Conservation (phyloP, 2,888 invertebrate genomes). For the Parochlus steinenii region DNA sequence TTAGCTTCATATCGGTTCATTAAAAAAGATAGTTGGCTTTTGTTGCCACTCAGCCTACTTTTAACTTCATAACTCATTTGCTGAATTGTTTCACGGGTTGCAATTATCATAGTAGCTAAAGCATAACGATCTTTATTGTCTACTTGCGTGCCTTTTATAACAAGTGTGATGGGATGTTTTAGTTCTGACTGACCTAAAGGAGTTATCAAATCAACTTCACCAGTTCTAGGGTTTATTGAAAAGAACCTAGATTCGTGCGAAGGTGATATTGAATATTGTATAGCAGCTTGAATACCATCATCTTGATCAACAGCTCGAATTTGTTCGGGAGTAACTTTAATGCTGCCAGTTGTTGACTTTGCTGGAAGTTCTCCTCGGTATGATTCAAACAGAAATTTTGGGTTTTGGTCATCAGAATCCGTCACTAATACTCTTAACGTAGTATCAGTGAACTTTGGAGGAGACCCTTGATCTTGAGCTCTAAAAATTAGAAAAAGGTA, state of each 20-base stretch:
- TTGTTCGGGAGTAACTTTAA: conserved; percentile 53
- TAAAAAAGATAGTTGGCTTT: conserved; percentile 45
- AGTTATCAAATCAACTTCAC: conserved; percentile 24
- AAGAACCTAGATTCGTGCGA: conserved; percentile 29
- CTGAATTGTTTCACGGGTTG: neutral
- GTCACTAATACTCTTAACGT: conserved; percentile 58
- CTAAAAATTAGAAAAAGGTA: no score
- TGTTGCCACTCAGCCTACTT: neutral
- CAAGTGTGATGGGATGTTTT: conserved; percentile 55
- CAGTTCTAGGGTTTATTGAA: conserved; percentile 27
- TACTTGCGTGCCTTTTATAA: conserved; percentile 64
- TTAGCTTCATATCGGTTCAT: conserved; percentile 52
- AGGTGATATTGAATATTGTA: conserved; percentile 28
- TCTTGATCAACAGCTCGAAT: conserved; percentile 63
- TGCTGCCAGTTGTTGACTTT: conserved; percentile 32
- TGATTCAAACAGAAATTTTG: conserved; percentile 57
- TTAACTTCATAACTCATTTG: neutral
- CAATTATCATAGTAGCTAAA: conserved; percentile 54
- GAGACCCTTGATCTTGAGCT: conserved; percentile 66
- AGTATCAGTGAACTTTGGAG: conserved; percentile 61
- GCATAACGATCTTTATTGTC: conserved; percentile 83
- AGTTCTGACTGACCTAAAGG: conserved; percentile 33
- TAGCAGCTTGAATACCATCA: conserved; percentile 29
- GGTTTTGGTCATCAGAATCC: conserved; percentile 87
- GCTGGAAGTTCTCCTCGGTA: conserved; percentile 53